Percentiles rank a stretch among this genome's conserved stretches.
phyloP scores from a whole-genome alignment of 2,797 vertebrate species.

The Dendrocincla fuliginosa region DNA sequence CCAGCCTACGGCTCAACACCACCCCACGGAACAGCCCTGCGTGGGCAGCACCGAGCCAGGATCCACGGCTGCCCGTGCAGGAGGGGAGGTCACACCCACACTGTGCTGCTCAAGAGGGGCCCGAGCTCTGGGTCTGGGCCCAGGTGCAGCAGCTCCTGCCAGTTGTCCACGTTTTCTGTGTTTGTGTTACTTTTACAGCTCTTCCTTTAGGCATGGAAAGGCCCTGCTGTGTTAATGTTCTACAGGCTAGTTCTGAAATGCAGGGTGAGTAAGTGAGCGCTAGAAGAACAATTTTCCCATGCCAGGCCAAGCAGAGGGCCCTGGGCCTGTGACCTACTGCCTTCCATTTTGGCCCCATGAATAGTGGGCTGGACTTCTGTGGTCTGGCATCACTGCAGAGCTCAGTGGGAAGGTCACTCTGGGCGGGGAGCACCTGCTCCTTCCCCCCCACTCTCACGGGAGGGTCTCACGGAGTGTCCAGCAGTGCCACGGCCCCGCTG shows the following conservation, averaged over 20 bases:
- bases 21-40: neutral
- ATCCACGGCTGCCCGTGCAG: neutral
- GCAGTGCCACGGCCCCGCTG: accelerated
- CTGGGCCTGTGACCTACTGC: neutral
- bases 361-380: neutral
- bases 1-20: neutral
- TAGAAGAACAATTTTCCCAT: neutral
- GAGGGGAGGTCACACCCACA: neutral
- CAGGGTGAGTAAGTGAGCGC: neutral
- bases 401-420: accelerated
- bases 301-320: neutral
- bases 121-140: neutral
- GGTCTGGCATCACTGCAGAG: neutral
- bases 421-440: accelerated
- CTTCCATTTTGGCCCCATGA: neutral
- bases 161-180: neutral
- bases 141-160: neutral
- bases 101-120: neutral
- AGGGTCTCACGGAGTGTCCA: neutral
- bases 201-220: neutral
- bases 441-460: accelerated
- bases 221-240: neutral
- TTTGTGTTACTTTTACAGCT: neutral
- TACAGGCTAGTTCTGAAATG: neutral
- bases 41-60: neutral